Evolutionary conservation across 2,113 vertebrate species (phyloP).

Genomic region (Cyprinodon brontotheroides): DNA sequence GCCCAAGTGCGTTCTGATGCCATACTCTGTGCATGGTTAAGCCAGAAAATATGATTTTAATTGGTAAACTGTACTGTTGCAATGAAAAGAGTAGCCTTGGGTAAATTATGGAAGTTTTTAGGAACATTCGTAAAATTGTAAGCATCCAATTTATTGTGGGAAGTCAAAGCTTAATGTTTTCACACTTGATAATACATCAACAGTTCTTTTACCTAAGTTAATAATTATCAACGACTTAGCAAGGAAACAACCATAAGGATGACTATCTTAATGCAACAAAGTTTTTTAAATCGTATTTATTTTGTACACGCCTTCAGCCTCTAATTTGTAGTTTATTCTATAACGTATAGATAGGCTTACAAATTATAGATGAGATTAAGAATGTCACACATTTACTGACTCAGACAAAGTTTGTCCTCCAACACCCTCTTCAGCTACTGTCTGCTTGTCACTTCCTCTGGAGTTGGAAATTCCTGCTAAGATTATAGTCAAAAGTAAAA

Average conservation of each 20-base stretch:
- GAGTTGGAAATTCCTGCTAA: too few species aligned
- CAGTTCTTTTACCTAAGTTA: not conserved
- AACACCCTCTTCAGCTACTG: not conserved
- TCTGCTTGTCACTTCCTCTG: not conserved
- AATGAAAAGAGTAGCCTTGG: conserved; percentile 46
- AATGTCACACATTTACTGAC: not conserved
- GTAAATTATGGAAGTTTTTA: conserved; percentile 15
- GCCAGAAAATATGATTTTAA: conserved; percentile 64
- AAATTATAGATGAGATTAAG: not conserved
- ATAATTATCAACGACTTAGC: not conserved
- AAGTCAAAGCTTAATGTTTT: not conserved
- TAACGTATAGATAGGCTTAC: not conserved
- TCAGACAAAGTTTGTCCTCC: not conserved
- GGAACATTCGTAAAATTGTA: not conserved
- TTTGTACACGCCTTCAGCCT: not conserved
- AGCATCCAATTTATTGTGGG: conserved; percentile 1
- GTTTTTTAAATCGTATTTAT: not conserved
- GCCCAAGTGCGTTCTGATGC: conserved; percentile 63
- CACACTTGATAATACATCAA: not conserved
- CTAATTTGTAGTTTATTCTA: not conserved
- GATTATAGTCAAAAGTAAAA: too few species aligned
- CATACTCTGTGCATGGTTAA: conserved; percentile 62
- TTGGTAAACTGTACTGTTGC: conserved; percentile 44
- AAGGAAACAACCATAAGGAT: not conserved
- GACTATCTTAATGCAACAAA: not conserved